Percentiles rank a stretch among this genome's conserved stretches.
Evolutionary conservation across 2,797 vertebrate species (phyloP).

Genomic region (Psittacula echo): DNA sequence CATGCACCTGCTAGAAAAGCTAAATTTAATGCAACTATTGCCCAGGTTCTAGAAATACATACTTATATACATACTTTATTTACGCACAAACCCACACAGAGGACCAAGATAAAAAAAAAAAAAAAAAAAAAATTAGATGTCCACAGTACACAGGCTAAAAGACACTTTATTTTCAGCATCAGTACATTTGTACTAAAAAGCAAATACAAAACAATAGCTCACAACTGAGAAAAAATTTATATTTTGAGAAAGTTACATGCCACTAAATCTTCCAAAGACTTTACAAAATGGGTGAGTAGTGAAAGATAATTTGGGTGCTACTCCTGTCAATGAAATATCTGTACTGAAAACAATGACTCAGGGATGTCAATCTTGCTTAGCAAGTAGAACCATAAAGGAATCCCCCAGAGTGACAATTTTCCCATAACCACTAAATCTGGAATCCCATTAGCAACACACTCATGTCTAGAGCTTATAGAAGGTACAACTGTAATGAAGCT

Average conservation of each 20-base stretch:
- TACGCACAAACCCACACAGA: neutral
- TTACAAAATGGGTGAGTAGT: neutral
- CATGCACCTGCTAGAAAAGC: neutral
- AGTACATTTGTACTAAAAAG: neutral
- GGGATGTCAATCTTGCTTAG: constrained; percentile 38
- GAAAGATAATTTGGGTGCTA: constrained; percentile 29
- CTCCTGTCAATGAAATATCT: constrained; percentile 29
- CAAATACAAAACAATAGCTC: neutral
- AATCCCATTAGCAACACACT: constrained; percentile 32
- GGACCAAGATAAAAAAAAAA: neutral
- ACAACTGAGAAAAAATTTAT: neutral
- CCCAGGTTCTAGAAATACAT: neutral
- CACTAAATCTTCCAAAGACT: neutral
- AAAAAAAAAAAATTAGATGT: neutral
- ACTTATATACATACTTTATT: neutral
- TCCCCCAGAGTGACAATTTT: constrained; percentile 47
- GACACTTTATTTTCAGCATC: neutral
- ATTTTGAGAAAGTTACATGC: constrained; percentile 3
- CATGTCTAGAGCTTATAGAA: constrained; percentile 4
- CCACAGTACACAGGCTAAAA: neutral
- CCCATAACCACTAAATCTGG: constrained; percentile 44
- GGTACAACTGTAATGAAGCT: neutral
- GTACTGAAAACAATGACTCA: constrained; percentile 18
- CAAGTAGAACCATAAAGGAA: constrained; percentile 43
- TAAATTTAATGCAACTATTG: neutral